Evolutionary conservation across 2,113 vertebrate species (phyloP).

Genomic region (Istiophorus platypterus): DNA sequence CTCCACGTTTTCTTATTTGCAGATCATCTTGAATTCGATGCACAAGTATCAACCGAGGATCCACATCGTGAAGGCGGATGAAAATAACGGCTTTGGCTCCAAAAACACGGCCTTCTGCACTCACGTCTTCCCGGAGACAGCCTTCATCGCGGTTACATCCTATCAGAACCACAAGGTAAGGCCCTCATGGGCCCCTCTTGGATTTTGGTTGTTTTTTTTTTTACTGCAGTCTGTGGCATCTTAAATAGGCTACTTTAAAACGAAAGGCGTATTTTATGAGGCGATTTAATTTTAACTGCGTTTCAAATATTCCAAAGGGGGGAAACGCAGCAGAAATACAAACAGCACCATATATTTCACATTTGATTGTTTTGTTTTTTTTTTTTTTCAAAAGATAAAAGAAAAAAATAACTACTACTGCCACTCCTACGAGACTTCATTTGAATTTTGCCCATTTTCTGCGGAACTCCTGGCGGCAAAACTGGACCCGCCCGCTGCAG

Average conservation of each 20-base stretch:
- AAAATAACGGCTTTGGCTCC: conserved; percentile 98
- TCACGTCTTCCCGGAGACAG: conserved; percentile 95
- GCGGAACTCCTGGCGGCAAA: not conserved
- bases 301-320: not conserved
- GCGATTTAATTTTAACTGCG: not conserved
- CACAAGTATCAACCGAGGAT: conserved; percentile 99
- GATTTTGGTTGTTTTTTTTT: not conserved
- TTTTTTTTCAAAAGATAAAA: not conserved
- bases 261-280: not conserved
- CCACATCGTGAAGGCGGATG: conserved; percentile 98
- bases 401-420: not conserved
- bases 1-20: conserved; percentile 16
- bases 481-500: not conserved
- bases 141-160: conserved; percentile 97
- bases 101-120: conserved; percentile 99
- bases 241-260: not conserved
- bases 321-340: not conserved
- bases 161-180: conserved; percentile 99
- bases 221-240: not conserved
- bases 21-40: conserved; percentile 99
- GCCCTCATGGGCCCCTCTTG: fast-evolving
- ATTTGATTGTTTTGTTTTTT: too few relatives aligned
- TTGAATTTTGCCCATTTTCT: not conserved
- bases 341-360: not conserved
- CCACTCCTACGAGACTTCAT: not conserved